Percentiles rank a stretch among this genome's conserved stretches.
Evolutionary conservation across 2,797 vertebrate genomes (phyloP).

Genomic region (Coranthus polyacanthus): DNA sequence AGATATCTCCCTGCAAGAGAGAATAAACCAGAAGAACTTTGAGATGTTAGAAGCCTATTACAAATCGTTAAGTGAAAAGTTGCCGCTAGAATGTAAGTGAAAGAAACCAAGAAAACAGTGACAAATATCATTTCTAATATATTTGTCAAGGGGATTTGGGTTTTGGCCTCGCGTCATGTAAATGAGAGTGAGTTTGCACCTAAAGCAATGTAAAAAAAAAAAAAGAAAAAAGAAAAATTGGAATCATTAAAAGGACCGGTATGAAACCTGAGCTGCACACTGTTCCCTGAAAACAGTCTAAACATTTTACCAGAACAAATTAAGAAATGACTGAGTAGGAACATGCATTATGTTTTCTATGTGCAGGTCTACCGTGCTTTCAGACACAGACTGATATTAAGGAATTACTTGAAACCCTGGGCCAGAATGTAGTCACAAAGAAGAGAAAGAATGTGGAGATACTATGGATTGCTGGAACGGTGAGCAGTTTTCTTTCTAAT

Average conservation of each 20-base stretch:
- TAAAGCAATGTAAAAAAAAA: no score
- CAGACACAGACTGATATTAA: constrained; percentile 95
- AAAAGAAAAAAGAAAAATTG: no score
- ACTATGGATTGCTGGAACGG: constrained; percentile 94
- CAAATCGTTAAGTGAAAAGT: constrained; percentile 92
- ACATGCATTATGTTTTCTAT: constrained; percentile 29
- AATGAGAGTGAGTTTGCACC: background rate
- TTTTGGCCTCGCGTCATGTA: no score
- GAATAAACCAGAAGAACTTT: constrained; percentile 97
- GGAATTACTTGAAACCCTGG: constrained; percentile 94
- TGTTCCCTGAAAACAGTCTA: no score
- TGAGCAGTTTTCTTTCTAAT: constrained; percentile 75
- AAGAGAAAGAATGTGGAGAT: constrained; percentile 99
- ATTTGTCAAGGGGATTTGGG: background rate
- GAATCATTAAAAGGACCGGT: background rate
- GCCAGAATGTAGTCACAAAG: constrained; percentile 95
- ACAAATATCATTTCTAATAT: no score
- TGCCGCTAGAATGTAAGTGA: constrained; percentile 94
- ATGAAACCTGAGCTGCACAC: background rate
- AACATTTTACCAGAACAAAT: background rate
- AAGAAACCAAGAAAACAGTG: background rate
- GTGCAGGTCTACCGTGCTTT: constrained; percentile 92
- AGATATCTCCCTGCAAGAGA: constrained; percentile 97
- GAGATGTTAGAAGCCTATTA: constrained; percentile 95
- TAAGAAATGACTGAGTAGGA: constrained; percentile 5